Evolutionary conservation across 2,797 vertebrate genomes (phyloP).

Genomic region (Poeciliopsis turneri): DNA sequence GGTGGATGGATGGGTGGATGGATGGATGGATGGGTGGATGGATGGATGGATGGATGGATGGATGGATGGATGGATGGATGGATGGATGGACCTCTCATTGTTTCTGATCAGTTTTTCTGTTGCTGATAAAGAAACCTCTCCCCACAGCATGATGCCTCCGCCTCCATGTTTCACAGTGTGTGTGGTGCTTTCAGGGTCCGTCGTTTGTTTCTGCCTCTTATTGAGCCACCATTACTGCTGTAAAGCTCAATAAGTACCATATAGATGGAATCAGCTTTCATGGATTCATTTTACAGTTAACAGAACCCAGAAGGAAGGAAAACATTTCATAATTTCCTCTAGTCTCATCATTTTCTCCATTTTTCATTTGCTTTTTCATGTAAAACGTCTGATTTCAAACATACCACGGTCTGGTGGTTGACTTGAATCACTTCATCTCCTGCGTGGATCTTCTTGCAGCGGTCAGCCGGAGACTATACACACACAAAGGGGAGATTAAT

Average conservation of each 20-base stretch:
- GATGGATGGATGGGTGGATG: background rate
- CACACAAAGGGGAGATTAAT: constrained; percentile 18
- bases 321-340: background rate
- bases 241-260: background rate
- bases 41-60: background rate
- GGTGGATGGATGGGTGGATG: background rate
- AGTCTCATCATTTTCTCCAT: background rate
- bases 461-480: constrained; percentile 94
- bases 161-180: background rate
- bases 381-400: constrained; percentile 17
- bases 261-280: background rate
- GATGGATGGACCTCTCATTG: background rate
- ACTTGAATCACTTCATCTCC: constrained; percentile 99
- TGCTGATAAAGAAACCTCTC: background rate
- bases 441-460: constrained; percentile 99
- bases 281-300: background rate
- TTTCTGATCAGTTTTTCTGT: background rate
- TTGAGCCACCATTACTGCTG: background rate
- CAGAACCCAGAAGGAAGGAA: background rate
- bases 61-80: background rate
- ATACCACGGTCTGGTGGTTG: constrained; percentile 99
- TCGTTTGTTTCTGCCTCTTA: background rate
- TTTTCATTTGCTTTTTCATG: background rate
- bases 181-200: background rate
- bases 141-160: background rate